These are phyloP conservation scores for Catharus ustulatus DNA, from an alignment of 2,797 vertebrate genomes.

Conservation along the genomic window DNA sequence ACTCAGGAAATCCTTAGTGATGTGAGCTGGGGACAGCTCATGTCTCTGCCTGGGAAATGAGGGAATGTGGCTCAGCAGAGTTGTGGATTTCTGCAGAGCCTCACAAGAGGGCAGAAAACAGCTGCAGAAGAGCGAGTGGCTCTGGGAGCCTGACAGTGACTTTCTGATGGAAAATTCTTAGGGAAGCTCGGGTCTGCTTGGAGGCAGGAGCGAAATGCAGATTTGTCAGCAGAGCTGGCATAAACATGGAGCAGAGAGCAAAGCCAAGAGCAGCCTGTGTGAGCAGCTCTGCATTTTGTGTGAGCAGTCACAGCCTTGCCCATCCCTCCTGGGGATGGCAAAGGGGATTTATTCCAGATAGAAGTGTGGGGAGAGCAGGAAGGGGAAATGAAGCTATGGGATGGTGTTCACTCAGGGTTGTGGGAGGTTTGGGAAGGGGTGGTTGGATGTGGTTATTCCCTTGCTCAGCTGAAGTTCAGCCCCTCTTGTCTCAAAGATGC, in stretches of 20 bases:
- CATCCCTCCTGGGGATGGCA: not conserved
- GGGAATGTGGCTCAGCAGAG: not conserved
- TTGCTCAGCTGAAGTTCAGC: not conserved
- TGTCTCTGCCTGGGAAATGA: not conserved
- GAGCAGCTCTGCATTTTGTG: not conserved
- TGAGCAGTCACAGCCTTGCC: not conserved
- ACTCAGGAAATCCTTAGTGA: not conserved
- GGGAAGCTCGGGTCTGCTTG: not conserved
- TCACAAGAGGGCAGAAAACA: constrained; percentile 67
- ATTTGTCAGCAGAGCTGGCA: not conserved
- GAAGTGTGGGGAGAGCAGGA: accelerated
- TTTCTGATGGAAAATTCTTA: not conserved
- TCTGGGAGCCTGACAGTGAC: not conserved
- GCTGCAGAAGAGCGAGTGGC: not conserved
- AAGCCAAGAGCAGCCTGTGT: not conserved
- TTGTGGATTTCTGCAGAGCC: not conserved
- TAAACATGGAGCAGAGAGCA: not conserved
- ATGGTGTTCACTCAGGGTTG: not conserved
- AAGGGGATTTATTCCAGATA: not conserved
- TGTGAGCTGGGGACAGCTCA: not conserved
- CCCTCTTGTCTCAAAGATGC: accelerated
- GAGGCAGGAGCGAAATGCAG: accelerated
- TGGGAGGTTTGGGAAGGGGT: not conserved
- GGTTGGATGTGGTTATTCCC: not conserved
- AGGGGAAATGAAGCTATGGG: not conserved